Percentiles rank a stretch among this genome's conserved stretches.
Evolutionary conservation across 2,797 vertebrate genomes (phyloP).

Genomic region (Vireo griseus): DNA sequence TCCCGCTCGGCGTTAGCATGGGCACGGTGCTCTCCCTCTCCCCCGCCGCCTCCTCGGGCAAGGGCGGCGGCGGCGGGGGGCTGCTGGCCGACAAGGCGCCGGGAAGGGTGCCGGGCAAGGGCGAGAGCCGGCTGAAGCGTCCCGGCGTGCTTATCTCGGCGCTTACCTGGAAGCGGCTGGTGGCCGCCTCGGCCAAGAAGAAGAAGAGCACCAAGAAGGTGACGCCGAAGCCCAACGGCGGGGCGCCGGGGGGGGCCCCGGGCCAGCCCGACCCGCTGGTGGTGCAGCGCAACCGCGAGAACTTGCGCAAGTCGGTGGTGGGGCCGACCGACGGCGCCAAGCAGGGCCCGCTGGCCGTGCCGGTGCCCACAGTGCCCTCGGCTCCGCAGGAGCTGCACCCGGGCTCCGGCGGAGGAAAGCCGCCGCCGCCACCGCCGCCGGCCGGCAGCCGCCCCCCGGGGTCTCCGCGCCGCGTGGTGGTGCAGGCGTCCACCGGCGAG

Average conservation of each 20-base stretch:
- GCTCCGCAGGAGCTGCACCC: constrained; percentile 63
- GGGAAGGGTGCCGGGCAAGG: neutral
- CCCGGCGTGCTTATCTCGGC: constrained; percentile 88
- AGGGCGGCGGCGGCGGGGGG: constrained; percentile 69
- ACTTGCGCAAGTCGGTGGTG: constrained; percentile 74
- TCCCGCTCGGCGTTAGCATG: constrained; percentile 77
- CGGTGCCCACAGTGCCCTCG: constrained; percentile 79
- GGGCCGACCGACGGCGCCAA: constrained; percentile 67
- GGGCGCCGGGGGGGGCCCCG: constrained; percentile 62
- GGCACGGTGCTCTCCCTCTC: constrained; percentile 93
- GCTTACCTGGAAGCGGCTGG: constrained; percentile 88
- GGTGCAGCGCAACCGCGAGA: constrained; percentile 81
- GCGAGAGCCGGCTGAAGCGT: constrained; percentile 86
- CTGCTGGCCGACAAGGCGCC: constrained; percentile 63
- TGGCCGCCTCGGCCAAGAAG: constrained; percentile 87
- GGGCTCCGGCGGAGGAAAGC: constrained; percentile 67
- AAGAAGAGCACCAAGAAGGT: constrained; percentile 46
- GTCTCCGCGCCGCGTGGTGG: constrained; percentile 87
- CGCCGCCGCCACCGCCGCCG: constrained; percentile 72
- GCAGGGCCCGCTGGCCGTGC: constrained; percentile 71
- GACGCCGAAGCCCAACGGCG: constrained; percentile 55
- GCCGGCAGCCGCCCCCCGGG: constrained; percentile 54
- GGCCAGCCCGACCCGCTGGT: constrained; percentile 69
- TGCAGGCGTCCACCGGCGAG: constrained; percentile 95
- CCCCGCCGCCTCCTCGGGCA: constrained; percentile 79